A percentile compares a stretch with the other conserved stretches of the same genome.
Conservation (phyloP, 1,140 invertebrate species). For the Tribolium madens region DNA sequence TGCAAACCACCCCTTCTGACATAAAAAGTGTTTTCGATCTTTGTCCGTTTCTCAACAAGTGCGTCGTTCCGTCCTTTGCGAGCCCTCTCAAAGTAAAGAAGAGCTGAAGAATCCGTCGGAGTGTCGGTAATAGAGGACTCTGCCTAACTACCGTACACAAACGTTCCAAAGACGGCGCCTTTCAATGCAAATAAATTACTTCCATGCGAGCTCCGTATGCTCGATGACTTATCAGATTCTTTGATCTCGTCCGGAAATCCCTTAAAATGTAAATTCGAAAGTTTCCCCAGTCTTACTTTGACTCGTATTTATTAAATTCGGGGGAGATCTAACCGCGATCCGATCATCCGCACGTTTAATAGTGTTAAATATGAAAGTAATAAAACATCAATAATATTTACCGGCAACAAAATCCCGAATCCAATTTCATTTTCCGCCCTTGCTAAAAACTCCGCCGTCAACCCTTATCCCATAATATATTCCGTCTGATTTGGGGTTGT, state of each 20-base stretch:
- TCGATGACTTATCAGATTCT: constrained; percentile 46
- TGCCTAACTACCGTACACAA: constrained; percentile 48
- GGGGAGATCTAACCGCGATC: background rate
- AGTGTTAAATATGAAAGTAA: constrained; percentile 26
- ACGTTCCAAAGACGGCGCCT: constrained; percentile 38
- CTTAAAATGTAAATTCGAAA: constrained; percentile 47
- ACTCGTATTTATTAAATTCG: constrained; percentile 37
- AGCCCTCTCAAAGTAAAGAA: constrained; percentile 28
- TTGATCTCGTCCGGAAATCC: constrained; percentile 45
- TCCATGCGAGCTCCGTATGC: constrained; percentile 46
- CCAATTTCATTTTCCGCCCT: constrained; percentile 51
- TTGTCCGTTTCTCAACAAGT: constrained; percentile 1
- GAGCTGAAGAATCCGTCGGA: constrained; percentile 32
- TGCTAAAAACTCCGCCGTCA: constrained; percentile 46
- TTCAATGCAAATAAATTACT: constrained; percentile 51
- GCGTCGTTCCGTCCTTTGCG: background rate
- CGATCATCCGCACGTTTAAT: background rate
- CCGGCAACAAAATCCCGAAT: constrained; percentile 49
- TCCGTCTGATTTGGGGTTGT: constrained; percentile 48
- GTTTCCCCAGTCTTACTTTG: constrained; percentile 31
- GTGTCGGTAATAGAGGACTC: constrained; percentile 45
- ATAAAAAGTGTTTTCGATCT: constrained; percentile 42
- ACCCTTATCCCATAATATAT: constrained; percentile 51
- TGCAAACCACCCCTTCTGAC: constrained; percentile 30
- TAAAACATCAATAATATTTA: constrained; percentile 50